Conservation (phyloP, 2,888 invertebrate genomes). For the Allygus modestus region DNA sequence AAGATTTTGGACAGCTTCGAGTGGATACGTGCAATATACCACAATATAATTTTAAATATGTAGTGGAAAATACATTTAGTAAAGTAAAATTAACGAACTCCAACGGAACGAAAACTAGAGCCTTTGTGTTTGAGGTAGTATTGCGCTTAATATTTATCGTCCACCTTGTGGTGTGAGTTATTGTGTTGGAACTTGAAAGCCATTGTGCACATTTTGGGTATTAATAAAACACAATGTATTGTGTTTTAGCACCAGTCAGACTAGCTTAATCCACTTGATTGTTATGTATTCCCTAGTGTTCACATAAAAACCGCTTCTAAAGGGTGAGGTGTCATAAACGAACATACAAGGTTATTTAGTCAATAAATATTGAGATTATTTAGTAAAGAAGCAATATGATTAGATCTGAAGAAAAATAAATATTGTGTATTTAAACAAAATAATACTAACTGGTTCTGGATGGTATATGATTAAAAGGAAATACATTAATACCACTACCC, state of each 20-base stretch:
- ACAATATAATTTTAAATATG: neutral
- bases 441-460: too few species aligned
- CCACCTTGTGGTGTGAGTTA: constrained; percentile 16
- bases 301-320: neutral
- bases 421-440: too few species aligned
- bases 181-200: constrained; percentile 14
- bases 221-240: constrained; percentile 13
- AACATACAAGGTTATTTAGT: too few species aligned
- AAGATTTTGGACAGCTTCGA: too few species aligned
- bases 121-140: constrained; percentile 13
- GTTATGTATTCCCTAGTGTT: neutral
- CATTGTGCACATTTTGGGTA: constrained; percentile 3
- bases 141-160: constrained; percentile 23
- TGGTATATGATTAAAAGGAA: too few species aligned
- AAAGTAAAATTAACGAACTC: neutral
- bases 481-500: too few species aligned
- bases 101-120: neutral
- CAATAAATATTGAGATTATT: too few species aligned
- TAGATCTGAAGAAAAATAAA: too few species aligned
- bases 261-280: neutral
- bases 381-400: too few species aligned
- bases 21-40: too few species aligned
- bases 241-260: neutral
- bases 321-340: too few species aligned
- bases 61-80: constrained; percentile 7